Percentiles rank a stretch among this genome's conserved stretches.
Evolutionary conservation across 37 sponge, comb jelly and placozoan species (phyloP).

Genomic region (Cladorhizidae sp.): DNA sequence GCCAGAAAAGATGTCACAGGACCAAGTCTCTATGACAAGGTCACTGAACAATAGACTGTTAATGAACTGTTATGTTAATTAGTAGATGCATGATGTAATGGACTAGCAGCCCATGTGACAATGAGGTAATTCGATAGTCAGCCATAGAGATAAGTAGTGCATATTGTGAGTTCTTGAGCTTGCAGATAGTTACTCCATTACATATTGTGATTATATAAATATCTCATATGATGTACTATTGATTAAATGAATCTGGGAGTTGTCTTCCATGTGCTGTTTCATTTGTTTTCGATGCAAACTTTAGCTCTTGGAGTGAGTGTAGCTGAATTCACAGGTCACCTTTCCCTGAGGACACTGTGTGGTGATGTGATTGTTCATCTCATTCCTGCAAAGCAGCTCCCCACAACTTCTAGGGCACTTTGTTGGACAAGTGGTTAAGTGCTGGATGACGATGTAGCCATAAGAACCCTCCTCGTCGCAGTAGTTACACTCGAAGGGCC

Average conservation of each 20-base stretch:
- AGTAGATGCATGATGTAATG: too few species aligned
- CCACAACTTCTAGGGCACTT: slow-evolving; percentile 30
- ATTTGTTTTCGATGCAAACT: slow-evolving; percentile 4
- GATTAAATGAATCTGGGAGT: neutral
- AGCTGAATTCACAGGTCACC: slow-evolving; percentile 16
- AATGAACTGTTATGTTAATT: too few species aligned
- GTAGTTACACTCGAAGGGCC: slow-evolving; percentile 28
- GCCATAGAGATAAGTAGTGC: too few species aligned
- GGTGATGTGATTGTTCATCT: slow-evolving; percentile 9
- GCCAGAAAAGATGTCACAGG: too few species aligned
- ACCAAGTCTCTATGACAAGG: too few species aligned
- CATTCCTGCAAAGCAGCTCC: neutral
- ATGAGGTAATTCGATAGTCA: too few species aligned
- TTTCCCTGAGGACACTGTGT: neutral
- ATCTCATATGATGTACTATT: too few species aligned
- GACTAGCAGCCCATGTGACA: too few species aligned
- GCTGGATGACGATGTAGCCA: neutral
- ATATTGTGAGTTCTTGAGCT: too few species aligned
- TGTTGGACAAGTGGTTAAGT: slow-evolving; percentile 22
- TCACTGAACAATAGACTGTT: too few species aligned
- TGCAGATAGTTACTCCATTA: too few species aligned
- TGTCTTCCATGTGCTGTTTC: slow-evolving; percentile 22
- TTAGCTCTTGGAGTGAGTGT: slow-evolving; percentile 12
- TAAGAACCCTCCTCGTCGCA: slow-evolving; percentile 24
- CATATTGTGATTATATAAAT: too few species aligned